Evolutionary conservation across 2,113 vertebrate genomes (phyloP), one percentile per base, ranked within the genome.

Genomic region (Pelodiscus sinensis): DNA sequence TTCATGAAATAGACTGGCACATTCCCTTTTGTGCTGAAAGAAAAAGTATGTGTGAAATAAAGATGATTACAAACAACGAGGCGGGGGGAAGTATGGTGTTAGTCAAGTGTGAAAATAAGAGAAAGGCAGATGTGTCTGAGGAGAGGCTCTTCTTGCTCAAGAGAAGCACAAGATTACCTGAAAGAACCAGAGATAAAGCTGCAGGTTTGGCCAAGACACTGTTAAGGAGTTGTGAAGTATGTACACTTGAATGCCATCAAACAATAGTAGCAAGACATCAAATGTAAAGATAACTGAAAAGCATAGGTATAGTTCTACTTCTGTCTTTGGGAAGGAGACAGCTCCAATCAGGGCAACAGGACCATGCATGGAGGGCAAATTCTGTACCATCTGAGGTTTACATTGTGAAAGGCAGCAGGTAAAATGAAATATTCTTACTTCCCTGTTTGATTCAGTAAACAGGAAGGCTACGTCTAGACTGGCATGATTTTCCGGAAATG

Each of bases 131-230:
- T 52, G 50, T 57, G 2, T 85, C 81, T 35, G 16, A 51, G 60
- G 29, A 35, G 3, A 35, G 3, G 0, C 0, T 60, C 25, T 54
- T 92, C 87, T 82, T 2, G 22, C 15, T 13, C 3, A 8, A 60
- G 31, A 15, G 82, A 84, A 38, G 5, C 44, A 35, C 19, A 94
- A 50, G 6, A 85, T 94, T 92, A 86, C 16, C 54, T 86, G 79
- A 38, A 79, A 35, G 73, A 81, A 90, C 8, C 16, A 19, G n/a
- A 86, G 78, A 19, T 85, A 58, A 81, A 87, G 38, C 56, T 62
- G 60, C 38, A 0, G 80, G 1, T 86, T 87, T 79, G 81, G 77
- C 82, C 38, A 54, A 13, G 13, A 44, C 82, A 22, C 88, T 89
- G 3, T 24, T 9, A 60, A 84, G 50, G 15, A 62, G 62, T 21